Base-by-base conservation (phyloP, 2,113 vertebrate species). In the Lycocorax pyrrhopterus region DNA sequence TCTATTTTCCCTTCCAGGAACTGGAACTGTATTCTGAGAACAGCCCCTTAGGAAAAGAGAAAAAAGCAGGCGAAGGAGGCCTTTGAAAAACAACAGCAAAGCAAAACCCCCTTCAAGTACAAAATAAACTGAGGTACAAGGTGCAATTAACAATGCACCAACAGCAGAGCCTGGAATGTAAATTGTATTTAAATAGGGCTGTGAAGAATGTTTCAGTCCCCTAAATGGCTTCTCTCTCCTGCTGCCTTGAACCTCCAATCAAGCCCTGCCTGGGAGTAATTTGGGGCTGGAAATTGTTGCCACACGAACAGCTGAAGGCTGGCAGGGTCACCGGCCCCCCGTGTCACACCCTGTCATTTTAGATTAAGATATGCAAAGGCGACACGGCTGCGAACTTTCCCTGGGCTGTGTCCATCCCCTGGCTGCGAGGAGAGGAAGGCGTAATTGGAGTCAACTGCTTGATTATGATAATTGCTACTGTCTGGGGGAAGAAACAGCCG, bases 401-500 rank as follows among this genome's bases (percentile, higher is more conserved):
- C 97, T 95, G 95, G 92, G 98, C 97, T 19, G 94, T 95, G 98
- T 98, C 98, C 95, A 46, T 97, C 96, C 98, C 98, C 98, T 96
- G 97, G 98, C 98, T 97, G 98, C 98, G 98, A 98, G 98, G 98
- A 98, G 98, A 98, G 98, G 98, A 99, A 98, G 98, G 98, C 97
- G 97, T 99, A 99, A 99, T 99, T 99, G 99, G 98, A 98, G 98
- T 99, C 98, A 99, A 98, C 98, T 98, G 98, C 97, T 99, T 99
- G 99, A 99, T 99, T 99, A 98, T 96, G 97, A 98, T 99, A 99
- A 99, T 99, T 99, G 98, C 98, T 98, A 98, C 99, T 99, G 98
- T 99, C 99, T 99, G 98, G 98, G 94, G 97, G 96, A 97, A 96
- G 97, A 96, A 96, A 93, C 97, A 97, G 96, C 96, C 52, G 56